Conservation (phyloP, 2,888 invertebrate genomes). For the Acronicta leporina region DNA sequence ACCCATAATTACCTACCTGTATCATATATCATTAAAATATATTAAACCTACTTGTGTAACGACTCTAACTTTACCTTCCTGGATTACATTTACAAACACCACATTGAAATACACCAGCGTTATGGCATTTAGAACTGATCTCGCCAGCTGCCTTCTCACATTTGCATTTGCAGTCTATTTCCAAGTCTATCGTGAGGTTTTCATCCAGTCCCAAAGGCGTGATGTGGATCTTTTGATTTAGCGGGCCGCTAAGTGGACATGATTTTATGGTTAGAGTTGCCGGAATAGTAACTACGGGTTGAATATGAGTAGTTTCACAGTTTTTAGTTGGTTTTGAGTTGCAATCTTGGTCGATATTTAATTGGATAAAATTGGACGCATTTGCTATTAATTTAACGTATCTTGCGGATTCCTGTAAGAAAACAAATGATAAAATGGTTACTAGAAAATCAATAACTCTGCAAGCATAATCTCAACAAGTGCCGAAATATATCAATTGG, state of each 20-base stretch:
- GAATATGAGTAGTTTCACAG: conserved; percentile 61
- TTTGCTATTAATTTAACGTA: conserved; percentile 52
- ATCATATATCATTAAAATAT: too few relatives aligned
- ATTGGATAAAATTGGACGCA: conserved; percentile 57
- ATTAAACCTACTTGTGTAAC: too few relatives aligned
- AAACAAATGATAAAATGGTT: conserved; percentile 5
- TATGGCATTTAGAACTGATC: conserved; percentile 73
- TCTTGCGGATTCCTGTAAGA: conserved; percentile 64
- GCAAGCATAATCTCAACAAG: too few relatives aligned
- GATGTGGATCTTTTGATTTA: conserved; percentile 43
- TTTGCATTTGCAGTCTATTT: conserved; percentile 93
- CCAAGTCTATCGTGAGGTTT: conserved; percentile 90
- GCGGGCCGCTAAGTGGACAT: conserved; percentile 56
- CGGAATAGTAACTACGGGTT: conserved; percentile 56
- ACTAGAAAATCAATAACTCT: too few relatives aligned
- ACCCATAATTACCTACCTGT: too few relatives aligned
- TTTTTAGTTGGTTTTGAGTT: conserved; percentile 35
- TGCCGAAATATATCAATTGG: too few relatives aligned
- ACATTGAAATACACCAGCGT: conserved; percentile 87
- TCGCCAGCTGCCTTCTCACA: conserved; percentile 89
- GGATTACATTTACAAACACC: conserved; percentile 90
- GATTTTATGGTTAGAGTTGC: conserved; percentile 62
- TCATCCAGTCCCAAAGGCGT: conserved; percentile 91
- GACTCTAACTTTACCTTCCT: conserved; percentile 63
- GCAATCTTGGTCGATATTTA: conserved; percentile 67